phyloP scores from a whole-genome alignment of 1,140 invertebrate genomes.

The Drosophila eugracilis region DNA sequence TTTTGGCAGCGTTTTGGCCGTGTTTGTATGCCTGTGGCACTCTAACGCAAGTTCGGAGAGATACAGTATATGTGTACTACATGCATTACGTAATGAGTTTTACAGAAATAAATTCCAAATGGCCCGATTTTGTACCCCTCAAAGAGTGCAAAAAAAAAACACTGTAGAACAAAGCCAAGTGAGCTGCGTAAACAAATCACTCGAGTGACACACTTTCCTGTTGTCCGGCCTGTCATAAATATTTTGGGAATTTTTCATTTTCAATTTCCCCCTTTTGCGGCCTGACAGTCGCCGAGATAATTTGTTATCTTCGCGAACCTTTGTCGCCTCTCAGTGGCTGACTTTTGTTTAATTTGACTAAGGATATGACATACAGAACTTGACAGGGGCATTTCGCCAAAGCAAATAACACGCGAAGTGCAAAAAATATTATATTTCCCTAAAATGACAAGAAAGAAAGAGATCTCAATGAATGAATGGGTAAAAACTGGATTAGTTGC shows the following conservation, averaged over 20 bases:
- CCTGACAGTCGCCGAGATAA: slow-evolving; percentile 61
- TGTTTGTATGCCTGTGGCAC: slow-evolving; percentile 44
- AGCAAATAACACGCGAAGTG: slow-evolving; percentile 13
- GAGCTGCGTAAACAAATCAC: slow-evolving; percentile 79
- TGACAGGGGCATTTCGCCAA: slow-evolving; percentile 68
- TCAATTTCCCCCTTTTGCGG: slow-evolving; percentile 42
- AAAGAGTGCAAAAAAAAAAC: no score
- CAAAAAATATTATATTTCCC: slow-evolving; percentile 14
- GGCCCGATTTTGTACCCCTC: slow-evolving; percentile 6
- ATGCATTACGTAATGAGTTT: slow-evolving; percentile 72
- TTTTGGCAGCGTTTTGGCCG: slow-evolving; percentile 69
- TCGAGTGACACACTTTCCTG: slow-evolving; percentile 78
- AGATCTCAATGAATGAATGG: slow-evolving; percentile 7
- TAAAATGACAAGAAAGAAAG: not conserved
- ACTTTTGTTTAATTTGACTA: slow-evolving; percentile 71
- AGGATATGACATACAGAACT: slow-evolving; percentile 63
- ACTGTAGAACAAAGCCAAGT: slow-evolving; percentile 50
- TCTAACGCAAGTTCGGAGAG: slow-evolving; percentile 35
- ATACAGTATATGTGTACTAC: slow-evolving; percentile 42
- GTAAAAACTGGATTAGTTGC: not conserved
- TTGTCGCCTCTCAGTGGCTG: slow-evolving; percentile 26
- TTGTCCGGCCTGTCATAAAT: slow-evolving; percentile 72
- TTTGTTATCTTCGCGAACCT: slow-evolving; percentile 54
- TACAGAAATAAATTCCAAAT: slow-evolving; percentile 44
- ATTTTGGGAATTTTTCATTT: slow-evolving; percentile 62